phyloP scores from a whole-genome alignment of 2,113 vertebrate species.

The Neopipo cinnamomea region DNA sequence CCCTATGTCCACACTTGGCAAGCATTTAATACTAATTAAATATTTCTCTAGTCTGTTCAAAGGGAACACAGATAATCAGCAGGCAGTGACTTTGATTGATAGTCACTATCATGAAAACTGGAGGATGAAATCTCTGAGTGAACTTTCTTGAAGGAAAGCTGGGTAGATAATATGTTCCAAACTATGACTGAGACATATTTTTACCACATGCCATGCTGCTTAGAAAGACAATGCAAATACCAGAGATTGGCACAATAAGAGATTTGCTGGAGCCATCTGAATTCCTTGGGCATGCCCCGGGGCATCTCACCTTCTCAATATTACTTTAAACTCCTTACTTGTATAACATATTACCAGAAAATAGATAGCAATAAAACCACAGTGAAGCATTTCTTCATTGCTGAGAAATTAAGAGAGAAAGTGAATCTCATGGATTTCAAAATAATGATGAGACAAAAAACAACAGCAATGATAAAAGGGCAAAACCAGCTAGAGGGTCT shows the following conservation, averaged over 20 bases:
- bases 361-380: slow-evolving; percentile 69
- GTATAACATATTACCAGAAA: slow-evolving; percentile 64
- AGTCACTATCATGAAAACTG: slow-evolving; percentile 52
- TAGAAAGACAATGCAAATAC: slow-evolving; percentile 18
- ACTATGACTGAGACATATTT: slow-evolving; percentile 33
- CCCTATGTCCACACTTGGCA: slow-evolving; percentile 36
- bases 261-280: slow-evolving; percentile 53
- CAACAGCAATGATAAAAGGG: slow-evolving; percentile 58
- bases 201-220: slow-evolving; percentile 47
- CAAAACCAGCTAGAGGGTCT: slow-evolving; percentile 67
- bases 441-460: slow-evolving; percentile 68
- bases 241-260: slow-evolving; percentile 31
- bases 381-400: slow-evolving; percentile 40
- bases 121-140: slow-evolving; percentile 41
- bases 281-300: slow-evolving; percentile 35
- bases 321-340: slow-evolving; percentile 52
- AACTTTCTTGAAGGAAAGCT: slow-evolving; percentile 57
- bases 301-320: slow-evolving; percentile 39
- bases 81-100: slow-evolving; percentile 69
- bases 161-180: slow-evolving; percentile 30
- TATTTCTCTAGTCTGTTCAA: slow-evolving; percentile 57
- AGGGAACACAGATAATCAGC: slow-evolving; percentile 60
- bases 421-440: slow-evolving; percentile 64
- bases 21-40: slow-evolving; percentile 72
- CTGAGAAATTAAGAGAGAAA: slow-evolving; percentile 74